Percentiles rank a stretch among this genome's conserved stretches.
Evolutionary conservation across 1,140 invertebrate genomes (phyloP).

Genomic region (Sycophaga agraensis): DNA sequence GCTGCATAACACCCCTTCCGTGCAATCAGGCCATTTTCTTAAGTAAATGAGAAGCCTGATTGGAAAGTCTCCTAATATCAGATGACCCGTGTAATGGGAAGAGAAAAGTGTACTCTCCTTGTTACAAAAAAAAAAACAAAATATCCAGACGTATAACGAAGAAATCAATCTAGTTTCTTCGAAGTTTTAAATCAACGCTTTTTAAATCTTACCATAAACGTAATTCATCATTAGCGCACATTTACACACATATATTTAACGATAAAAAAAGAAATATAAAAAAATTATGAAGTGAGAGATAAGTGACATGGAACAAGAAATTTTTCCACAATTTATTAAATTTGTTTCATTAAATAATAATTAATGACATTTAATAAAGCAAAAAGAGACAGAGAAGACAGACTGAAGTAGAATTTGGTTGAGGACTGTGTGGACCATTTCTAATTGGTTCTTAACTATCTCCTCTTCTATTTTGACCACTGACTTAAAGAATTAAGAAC

Average conservation of each 20-base stretch:
- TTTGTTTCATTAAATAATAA: neutral
- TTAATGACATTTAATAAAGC: constrained; percentile 5
- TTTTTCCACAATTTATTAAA: neutral
- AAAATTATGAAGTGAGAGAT: constrained; percentile 6
- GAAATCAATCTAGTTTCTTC: constrained; percentile 22
- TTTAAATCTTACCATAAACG: too few relatives aligned
- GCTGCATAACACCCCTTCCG: neutral
- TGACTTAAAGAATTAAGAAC: too few relatives aligned
- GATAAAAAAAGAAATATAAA: constrained; percentile 8
- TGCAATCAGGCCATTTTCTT: constrained; percentile 7
- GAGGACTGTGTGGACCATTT: constrained; percentile 55
- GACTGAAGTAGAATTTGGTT: constrained; percentile 36
- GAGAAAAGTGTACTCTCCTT: too few relatives aligned
- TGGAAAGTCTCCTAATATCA: too few relatives aligned
- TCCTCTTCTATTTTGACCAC: constrained; percentile 16
- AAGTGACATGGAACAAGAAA: neutral
- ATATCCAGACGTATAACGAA: too few relatives aligned
- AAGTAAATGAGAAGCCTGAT: too few relatives aligned
- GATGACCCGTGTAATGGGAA: too few relatives aligned
- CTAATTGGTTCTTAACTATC: constrained; percentile 41
- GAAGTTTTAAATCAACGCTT: too few relatives aligned
- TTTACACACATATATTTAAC: constrained; percentile 1
- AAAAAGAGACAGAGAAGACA: constrained; percentile 30
- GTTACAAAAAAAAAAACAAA: too few relatives aligned
- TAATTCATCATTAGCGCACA: neutral